phyloP scores from a whole-genome alignment of 2,888 invertebrate genomes.

The Diarsia mendica region DNA sequence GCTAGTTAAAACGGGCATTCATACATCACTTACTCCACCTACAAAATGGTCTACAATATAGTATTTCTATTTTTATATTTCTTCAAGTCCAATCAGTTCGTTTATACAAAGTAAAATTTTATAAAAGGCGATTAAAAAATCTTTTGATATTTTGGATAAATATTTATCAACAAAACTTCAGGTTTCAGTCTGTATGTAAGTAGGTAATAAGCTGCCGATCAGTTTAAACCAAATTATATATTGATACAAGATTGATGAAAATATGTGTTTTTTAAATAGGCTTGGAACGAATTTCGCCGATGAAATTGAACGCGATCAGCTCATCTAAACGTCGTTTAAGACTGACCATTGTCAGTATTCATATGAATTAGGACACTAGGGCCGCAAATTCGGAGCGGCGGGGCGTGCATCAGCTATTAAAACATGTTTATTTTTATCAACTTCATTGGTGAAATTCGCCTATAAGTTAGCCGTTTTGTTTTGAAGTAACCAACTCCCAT shows the following conservation, averaged over 20 bases:
- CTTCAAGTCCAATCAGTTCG: constrained; percentile 54
- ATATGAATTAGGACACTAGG: no score
- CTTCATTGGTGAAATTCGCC: no score
- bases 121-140: constrained; percentile 49
- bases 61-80: constrained; percentile 36
- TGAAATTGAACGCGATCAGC: neutral
- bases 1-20: neutral
- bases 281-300: neutral
- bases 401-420: no score
- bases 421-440: no score
- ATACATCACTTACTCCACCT: constrained; percentile 64
- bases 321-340: neutral
- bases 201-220: constrained; percentile 44
- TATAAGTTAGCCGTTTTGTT: neutral
- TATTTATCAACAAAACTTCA: constrained; percentile 50
- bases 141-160: constrained; percentile 36
- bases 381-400: no score
- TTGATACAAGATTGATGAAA: constrained; percentile 8
- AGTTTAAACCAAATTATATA: neutral
- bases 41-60: constrained; percentile 56
- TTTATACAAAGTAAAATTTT: constrained; percentile 56
- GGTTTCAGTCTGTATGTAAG: constrained; percentile 26
- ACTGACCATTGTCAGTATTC: neutral
- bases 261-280: neutral
- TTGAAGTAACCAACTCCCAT: neutral